Base-by-base conservation (phyloP, 1,140 invertebrate species). In the Drosophila leontia region DNA sequence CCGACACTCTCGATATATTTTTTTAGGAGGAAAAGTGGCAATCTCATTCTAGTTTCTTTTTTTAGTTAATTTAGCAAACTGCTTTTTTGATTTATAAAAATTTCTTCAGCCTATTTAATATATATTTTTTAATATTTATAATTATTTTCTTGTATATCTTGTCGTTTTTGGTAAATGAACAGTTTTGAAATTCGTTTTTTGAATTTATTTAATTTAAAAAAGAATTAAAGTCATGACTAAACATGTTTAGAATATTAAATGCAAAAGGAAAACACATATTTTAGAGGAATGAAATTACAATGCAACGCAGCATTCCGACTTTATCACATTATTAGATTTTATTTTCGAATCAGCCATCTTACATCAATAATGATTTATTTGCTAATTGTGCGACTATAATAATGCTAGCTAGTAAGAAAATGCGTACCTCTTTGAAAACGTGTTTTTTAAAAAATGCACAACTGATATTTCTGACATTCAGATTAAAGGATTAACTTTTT, bases 1-100 rank as follows among this genome's bases (percentile, higher is more conserved):
- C 80, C 17, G 82, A 85, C 26, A 80, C 81, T 8, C 81, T 78
- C 42, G 82, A 85, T 70, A 84, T 84, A 61, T 84, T 80, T 29
- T 84, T 85, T 74, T 85, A 85, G 56, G 51, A 50, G 23, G 15
- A 42, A 57, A 64, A 65, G 70, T 70, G 64, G 77, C 82, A 84
- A 85, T 84, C 74, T 80, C 29, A 34, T 32, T 55, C 26, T 74
- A 64, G 44, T 58, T 84, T 75, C 32, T 7, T 68, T 75, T 80
- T n/a, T n/a, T n/a, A n/a, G n/a, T n/a, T n/a, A n/a, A n/a, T n/a
- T 76, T 80, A 62, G 64, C 29, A 51, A 74, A 77, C 75, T 59
- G n/a, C 11, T 59, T 32, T n/a, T 60, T 60, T 19, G 17, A 44
- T 44, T 57, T 45, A 26, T 26, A 42, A 1, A 37, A 37, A 55